phyloP scores from a whole-genome alignment of 1,140 invertebrate genomes.

The Drosophila ambigua region DNA sequence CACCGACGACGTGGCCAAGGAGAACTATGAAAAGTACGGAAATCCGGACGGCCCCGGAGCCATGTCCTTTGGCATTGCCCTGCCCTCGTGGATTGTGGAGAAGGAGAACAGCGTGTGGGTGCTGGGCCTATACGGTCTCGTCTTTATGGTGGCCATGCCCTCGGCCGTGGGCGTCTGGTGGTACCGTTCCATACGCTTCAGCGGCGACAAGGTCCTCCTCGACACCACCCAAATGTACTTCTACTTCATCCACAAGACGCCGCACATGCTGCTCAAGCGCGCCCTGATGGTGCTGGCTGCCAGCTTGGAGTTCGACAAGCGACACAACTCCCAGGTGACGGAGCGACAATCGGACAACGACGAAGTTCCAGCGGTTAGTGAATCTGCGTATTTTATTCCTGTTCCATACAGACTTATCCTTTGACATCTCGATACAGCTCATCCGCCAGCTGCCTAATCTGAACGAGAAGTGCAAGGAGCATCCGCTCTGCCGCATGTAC shows the following conservation, averaged over 20 bases:
- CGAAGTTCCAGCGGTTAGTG: conserved; percentile 94
- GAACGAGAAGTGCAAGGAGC: conserved; percentile 97
- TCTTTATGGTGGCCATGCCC: conserved; percentile 99
- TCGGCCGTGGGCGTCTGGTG: conserved; percentile 98
- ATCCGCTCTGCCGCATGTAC: conserved; percentile 96
- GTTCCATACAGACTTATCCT: too few relatives aligned
- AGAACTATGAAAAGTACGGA: conserved; percentile 99
- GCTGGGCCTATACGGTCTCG: conserved; percentile 96
- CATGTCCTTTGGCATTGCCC: conserved; percentile 99
- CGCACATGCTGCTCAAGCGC: conserved; percentile 96
- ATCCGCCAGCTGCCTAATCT: conserved; percentile 96
- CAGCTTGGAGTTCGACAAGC: conserved; percentile 97
- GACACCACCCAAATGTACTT: conserved; percentile 98
- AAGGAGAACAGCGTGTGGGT: conserved; percentile 99
- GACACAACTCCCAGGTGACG: conserved; percentile 96
- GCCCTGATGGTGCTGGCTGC: conserved; percentile 98
- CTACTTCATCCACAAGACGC: conserved; percentile 97
- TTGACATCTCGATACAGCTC: conserved; percentile 85
- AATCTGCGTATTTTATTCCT: background rate
- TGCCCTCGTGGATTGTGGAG: conserved; percentile 99
- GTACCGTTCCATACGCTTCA: conserved; percentile 98
- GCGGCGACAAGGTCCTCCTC: conserved; percentile 96
- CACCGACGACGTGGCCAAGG: conserved; percentile 97
- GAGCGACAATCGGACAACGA: conserved; percentile 97
- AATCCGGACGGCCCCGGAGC: conserved; percentile 99